A percentile compares a stretch with the other conserved stretches of the same genome.
phyloP scores from a whole-genome alignment of 92 coral and sea anemone species.

The Micromussa lordhowensis region DNA sequence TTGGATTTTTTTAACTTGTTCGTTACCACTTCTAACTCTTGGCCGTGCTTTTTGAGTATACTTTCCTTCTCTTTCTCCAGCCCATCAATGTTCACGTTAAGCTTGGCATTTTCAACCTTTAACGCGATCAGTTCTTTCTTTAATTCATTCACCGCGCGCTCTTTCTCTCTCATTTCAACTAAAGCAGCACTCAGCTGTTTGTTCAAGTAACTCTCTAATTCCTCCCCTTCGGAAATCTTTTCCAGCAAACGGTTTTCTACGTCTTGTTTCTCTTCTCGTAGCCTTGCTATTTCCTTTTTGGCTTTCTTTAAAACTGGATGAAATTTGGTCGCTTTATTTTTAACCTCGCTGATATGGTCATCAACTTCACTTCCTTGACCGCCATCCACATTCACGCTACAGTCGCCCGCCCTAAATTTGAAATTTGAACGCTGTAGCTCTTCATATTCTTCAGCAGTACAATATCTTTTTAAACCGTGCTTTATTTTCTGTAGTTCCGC shows the following conservation, averaged over 20 bases:
- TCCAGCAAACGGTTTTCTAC: slow-evolving; percentile 7
- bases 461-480: slow-evolving; percentile 17
- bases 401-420: background rate
- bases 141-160: background rate
- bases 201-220: background rate
- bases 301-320: slow-evolving; percentile 30
- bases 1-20: slow-evolving; percentile 6
- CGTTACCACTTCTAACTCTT: slow-evolving; percentile 13
- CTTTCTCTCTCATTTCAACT: background rate
- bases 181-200: slow-evolving; percentile 11
- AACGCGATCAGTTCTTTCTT: background rate
- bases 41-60: background rate
- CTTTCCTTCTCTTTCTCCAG: slow-evolving; percentile 12
- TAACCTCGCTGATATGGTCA: background rate
- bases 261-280: slow-evolving; percentile 19
- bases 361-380: background rate
- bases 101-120: slow-evolving; percentile 2
- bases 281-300: slow-evolving; percentile 9
- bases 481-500: slow-evolving; percentile 17
- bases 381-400: background rate
- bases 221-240: slow-evolving; percentile 13
- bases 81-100: background rate
- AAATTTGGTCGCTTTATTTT: background rate
- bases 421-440: slow-evolving; percentile 21
- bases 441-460: slow-evolving; percentile 46